Base-by-base conservation (phyloP, 1,140 invertebrate genomes). In the Drosophila suzukii region DNA sequence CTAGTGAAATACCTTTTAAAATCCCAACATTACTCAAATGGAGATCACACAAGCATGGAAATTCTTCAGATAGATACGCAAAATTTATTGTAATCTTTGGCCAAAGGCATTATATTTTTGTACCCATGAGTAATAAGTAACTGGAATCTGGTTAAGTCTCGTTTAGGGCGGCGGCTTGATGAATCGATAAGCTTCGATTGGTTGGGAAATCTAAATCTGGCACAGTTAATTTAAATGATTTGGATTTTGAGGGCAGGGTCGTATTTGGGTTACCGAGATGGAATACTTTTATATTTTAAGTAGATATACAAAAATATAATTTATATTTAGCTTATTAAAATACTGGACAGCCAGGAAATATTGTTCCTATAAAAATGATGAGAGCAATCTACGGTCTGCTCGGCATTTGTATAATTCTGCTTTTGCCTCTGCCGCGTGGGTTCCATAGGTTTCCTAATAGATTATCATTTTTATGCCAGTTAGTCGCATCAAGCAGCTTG, bases 181-280 rank as follows among this genome's bases (percentile, higher is more conserved):
- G 30, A 71, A 71, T 58, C 27, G 66, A 6, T 20, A 2, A 34
- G 43, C 44, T 20, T 27, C n/a, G 65, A 66, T 66, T 66, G 60
- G 46, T 15, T 34, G 13, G 6, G 17, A 11, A 66, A 34, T 68
- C 38, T 5, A 24, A 70, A 77, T 70, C 66, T 68, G 63, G 56
- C 44, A 39, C 67, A 59, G 27, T 75, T 75, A 72, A 90, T 84
- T 89, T 36, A 77, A 75, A 59, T 51, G 68, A 86, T 81, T 81
- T 71, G 32, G 49, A 46, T 60, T 75, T 85, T 77, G 43, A 71
- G 85, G 59, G 51, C 80, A 88, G 61, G 77, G 77, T 67, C 59
- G 43, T 44, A 27, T n/a, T 34, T 46, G 11, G 2, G 2, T 10
- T 43, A 50, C 46, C 4, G 51, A 53, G 34, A 5, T 2, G 6